Base-by-base conservation (phyloP, 2,113 vertebrate species). In the Paradoxurus hermaphroditus region DNA sequence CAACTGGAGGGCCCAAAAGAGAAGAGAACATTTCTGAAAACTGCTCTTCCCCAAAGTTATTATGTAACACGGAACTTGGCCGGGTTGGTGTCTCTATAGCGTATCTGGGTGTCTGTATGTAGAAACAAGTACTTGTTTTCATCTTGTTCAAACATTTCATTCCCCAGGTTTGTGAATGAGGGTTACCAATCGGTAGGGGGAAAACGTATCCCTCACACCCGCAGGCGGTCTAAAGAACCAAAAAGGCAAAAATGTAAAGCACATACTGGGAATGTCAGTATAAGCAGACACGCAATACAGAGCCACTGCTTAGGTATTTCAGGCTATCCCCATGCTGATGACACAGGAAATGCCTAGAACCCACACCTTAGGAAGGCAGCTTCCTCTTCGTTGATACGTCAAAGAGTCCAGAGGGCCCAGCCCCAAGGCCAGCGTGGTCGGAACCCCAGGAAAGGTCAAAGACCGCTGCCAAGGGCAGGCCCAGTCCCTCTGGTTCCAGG, bases 1-100 rank as follows among this genome's bases (percentile, higher is more conserved):
- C 13, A 14, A 12, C 2, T 0, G 0, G 2, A 29, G 18, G 68
- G 13, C 56, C 29, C 41, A 0, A 4, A 27, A 18, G 9, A 49
- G 77, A 53, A n/a, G 16, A 3, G 14, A 23, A 25, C 14, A 1
- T 21, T 59, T 31, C 68, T 29, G 8, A 34, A 53, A 59, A 39
- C 6, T 0, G 2, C 10, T 12, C 18, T 23, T 44, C 41, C 25
- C 63, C 41, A 3, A 65, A 77, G 46, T 3, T 10, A 19, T 4
- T 18, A 29, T 1, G 51, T 23, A 21, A 44, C 2, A 31, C 56
- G 14, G 44, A 15, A 81, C 18, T 41, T 53, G 5, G 27, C 1
- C 0, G 6, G n/a, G 31, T 3, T 68, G 59, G 13, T 16, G 78
- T 34, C 68, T 27, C 0, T 4, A 8, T 2, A 9, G 5, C 31